Evolutionary conservation across 2,797 vertebrate genomes (phyloP).

Genomic region (Rhincodon typus): DNA sequence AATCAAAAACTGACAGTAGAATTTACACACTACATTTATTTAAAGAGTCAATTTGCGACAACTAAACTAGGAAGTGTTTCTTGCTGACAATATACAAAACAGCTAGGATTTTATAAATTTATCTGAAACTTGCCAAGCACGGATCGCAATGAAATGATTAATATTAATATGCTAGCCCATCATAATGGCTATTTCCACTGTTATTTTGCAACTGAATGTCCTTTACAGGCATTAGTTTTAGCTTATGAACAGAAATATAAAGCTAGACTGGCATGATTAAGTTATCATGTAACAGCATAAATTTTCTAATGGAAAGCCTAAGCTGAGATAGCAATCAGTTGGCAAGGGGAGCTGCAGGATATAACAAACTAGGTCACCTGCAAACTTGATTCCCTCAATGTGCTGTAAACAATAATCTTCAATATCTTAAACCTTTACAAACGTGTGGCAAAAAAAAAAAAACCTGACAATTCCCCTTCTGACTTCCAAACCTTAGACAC

Average conservation of each 20-base stretch:
- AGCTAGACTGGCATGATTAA: not conserved
- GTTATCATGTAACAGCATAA: not conserved
- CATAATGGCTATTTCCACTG: not conserved
- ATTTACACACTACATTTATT: not conserved
- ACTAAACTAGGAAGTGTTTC: not conserved
- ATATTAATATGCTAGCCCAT: not conserved
- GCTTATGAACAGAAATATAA: not conserved
- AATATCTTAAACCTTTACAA: not conserved
- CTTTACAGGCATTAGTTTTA: not conserved
- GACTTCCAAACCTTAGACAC: not conserved
- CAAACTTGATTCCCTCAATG: not conserved
- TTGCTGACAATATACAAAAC: not conserved
- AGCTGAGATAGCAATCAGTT: not conserved
- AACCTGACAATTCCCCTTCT: not conserved
- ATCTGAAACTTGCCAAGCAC: not conserved
- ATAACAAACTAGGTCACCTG: not conserved
- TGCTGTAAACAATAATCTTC: not conserved
- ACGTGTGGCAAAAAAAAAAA: not conserved
- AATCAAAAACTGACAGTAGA: not conserved
- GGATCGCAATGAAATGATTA: constrained; percentile 4
- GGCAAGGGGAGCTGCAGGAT: not conserved
- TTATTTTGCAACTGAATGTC: not conserved
- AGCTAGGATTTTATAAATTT: not conserved
- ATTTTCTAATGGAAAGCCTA: not conserved
- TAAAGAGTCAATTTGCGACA: not conserved